Base-by-base conservation (phyloP, 2,797 vertebrate genomes). In the Geotrypetes seraphini region DNA sequence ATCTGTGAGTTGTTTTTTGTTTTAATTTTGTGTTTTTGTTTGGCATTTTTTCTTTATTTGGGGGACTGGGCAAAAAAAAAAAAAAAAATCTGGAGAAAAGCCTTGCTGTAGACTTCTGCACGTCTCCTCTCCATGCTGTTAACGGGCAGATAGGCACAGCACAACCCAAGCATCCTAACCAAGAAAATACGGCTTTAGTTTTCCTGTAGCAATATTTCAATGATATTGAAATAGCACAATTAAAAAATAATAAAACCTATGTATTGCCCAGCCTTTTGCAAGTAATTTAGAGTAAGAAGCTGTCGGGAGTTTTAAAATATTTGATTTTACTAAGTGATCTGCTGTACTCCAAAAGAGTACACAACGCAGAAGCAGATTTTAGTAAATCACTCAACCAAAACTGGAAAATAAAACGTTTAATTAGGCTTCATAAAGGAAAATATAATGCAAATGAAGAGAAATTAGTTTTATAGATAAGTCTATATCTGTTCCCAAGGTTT, bases 1-100 rank as follows among this genome's bases (percentile, higher is more conserved):
- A 75, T 64, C 73, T 73, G 73, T 83, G 83, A 85, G 83, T 85
- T 84, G 78, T 87, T 80, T 69, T 73, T 75, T 85, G 84, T 78
- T 87, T 80, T 69, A 73, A 75, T 79, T 59, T 70, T 31, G 39
- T 18, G 69, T 59, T n/a, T n/a, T n/a, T n/a, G n/a, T n/a, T n/a
- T n/a, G n/a, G n/a, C n/a, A n/a, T n/a, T n/a, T n/a, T n/a, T n/a
- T n/a, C n/a, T 53, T 71, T 71, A 80, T 78, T 71, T 60, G 47
- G 80, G n/a, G n/a, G n/a, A 82, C 84, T 69, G 75, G 73, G 76
- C 45, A 59, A 49, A 66, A 14, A 39, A n/a, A n/a, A n/a, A n/a
- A n/a, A n/a, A n/a, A 64, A 8, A 54, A 57, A 66, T 75, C 45
- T 57, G 46, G 55, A 48, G 60, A 66, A 63, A 65, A 76, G 60